Base-by-base conservation (phyloP, 2,113 vertebrate species). In the Tragulus kanchil region DNA sequence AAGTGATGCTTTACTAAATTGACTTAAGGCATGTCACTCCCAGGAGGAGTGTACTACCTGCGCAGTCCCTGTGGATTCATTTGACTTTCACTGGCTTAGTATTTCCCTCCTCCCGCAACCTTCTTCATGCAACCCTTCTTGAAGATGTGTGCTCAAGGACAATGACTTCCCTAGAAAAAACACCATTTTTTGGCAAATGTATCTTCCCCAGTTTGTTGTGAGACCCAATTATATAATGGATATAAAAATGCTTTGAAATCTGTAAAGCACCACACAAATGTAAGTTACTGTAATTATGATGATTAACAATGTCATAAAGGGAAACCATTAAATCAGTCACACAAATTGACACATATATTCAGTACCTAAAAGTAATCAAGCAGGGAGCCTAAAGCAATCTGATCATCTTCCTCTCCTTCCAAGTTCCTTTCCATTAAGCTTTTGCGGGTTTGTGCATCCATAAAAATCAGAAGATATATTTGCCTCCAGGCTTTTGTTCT, bases 351-450 rank as follows among this genome's bases (percentile, higher is more conserved):
- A 82, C 61, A 19, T 78, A 71, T 85, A 94, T 50, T 85, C 77
- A 92, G 79, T 64, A 89, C 82, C 77, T 95, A 89, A 75, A 93
- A 95, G 94, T 95, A 96, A 97, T 97, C 73, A 96, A 94, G 95
- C 88, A 83, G 45, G 73, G 36, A 75, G 50, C 62, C 52, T 69
- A 89, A 96, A 95, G 83, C 91, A 97, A 95, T 98, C 81, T 79
- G 73, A 89, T 88, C 58, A 92, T 91, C 96, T 91, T 91, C 56
- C 59, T 73, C 21, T 54, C 65, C 82, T 96, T 95, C 67, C 92
- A 90, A 89, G 71, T 84, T 71, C 52, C 50, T 89, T 96, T 87
- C 95, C 90, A 98, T 97, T 95, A 88, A 96, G 93, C 73, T 79
- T 97, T 82, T 90, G 90, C 26, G 26, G 62, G 90, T 92, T 87